Evolutionary conservation across 2,888 invertebrate genomes (phyloP).

Genomic region (Drosophila buzzatii): DNA sequence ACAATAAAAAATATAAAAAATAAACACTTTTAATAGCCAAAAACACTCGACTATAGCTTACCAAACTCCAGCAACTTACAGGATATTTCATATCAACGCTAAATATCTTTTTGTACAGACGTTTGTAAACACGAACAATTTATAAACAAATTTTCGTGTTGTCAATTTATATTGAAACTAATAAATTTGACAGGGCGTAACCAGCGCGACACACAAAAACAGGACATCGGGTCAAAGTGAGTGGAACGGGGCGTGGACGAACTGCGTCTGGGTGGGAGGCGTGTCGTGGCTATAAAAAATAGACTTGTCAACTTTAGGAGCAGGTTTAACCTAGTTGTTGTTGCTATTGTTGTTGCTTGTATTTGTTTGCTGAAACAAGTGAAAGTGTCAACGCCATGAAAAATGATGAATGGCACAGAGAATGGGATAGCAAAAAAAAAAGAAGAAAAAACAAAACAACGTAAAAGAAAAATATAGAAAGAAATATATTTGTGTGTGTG

Average conservation of each 20-base stretch:
- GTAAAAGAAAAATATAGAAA: constrained; percentile 8
- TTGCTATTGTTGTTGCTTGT: constrained; percentile 26
- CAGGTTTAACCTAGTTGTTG: constrained; percentile 18
- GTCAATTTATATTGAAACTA: constrained; percentile 79
- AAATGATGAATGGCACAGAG: constrained; percentile 75
- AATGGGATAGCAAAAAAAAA: constrained; percentile 38
- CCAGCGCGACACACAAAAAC: constrained; percentile 30
- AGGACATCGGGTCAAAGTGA: constrained; percentile 24
- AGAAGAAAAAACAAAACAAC: neutral
- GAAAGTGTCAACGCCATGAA: constrained; percentile 79
- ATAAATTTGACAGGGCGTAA: constrained; percentile 77
- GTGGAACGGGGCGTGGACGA: constrained; percentile 4
- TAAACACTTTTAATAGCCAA: no score
- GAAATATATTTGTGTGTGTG: constrained; percentile 28
- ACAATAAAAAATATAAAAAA: no score
- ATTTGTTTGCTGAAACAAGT: constrained; percentile 76
- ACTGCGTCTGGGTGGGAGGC: constrained; percentile 3
- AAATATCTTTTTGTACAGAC: constrained; percentile 16
- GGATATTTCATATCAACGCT: constrained; percentile 19
- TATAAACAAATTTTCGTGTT: constrained; percentile 70
- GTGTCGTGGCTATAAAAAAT: constrained; percentile 59
- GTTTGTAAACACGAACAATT: constrained; percentile 40
- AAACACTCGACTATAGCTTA: no score
- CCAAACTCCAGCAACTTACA: neutral
- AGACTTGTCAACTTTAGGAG: constrained; percentile 70